Percentiles rank a stretch among this genome's conserved stretches.
Evolutionary conservation across 1,140 invertebrate genomes (phyloP).

Genomic region (Trichoplusia ni): DNA sequence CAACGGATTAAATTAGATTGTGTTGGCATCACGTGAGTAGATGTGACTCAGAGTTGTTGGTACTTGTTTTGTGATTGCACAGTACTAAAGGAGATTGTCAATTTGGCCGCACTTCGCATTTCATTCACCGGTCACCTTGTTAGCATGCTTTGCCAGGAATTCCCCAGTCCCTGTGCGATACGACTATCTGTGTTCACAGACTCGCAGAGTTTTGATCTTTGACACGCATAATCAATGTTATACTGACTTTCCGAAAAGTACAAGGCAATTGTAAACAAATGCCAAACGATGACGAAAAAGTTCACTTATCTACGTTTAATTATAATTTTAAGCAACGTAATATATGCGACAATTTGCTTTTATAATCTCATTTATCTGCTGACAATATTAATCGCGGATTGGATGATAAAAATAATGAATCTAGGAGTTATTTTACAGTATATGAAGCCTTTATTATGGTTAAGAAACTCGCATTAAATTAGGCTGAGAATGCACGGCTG

Average conservation of each 20-base stretch:
- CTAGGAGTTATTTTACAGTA: no score
- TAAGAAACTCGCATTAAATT: neutral
- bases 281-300: no score
- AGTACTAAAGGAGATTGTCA: neutral
- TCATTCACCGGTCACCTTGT: neutral
- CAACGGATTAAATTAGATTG: no score
- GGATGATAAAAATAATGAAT: no score
- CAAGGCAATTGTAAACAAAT: neutral
- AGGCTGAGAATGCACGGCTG: neutral
- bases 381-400: no score
- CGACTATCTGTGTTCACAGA: neutral
- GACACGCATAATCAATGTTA: slow-evolving; percentile 4
- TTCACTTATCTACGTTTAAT: no score
- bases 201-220: slow-evolving; percentile 3
- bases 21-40: no score
- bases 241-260: neutral
- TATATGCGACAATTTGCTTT: no score
- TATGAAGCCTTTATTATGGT: slow-evolving; percentile 5
- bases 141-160: slow-evolving; percentile 4
- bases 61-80: no score
- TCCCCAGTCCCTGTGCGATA: slow-evolving; percentile 8
- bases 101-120: slow-evolving; percentile 4
- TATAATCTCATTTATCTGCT: no score
- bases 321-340: no score
- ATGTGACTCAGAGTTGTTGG: no score